Conservation (phyloP, 2,113 vertebrate species). For the Cyanoramphus novaezelandiae region DNA sequence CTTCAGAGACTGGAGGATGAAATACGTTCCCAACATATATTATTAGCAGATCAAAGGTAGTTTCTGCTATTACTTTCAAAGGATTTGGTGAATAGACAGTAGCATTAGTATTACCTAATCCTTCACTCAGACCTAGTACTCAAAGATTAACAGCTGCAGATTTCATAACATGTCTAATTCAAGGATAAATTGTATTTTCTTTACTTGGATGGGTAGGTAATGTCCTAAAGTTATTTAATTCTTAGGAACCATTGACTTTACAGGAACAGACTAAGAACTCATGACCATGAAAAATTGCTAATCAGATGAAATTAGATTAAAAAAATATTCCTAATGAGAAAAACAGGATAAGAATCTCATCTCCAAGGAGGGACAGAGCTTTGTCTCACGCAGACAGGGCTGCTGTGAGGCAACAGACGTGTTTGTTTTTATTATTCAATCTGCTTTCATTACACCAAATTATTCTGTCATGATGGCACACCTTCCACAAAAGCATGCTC, state of each 20-base stretch:
- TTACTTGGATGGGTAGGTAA: slow-evolving; percentile 7
- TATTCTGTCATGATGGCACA: not conserved
- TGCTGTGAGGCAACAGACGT: not conserved
- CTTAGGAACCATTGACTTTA: slow-evolving; percentile 14
- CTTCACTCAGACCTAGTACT: slow-evolving; percentile 17
- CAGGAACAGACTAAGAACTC: not conserved
- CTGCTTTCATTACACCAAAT: not conserved
- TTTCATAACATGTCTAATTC: slow-evolving; percentile 38
- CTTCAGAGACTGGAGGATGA: not conserved
- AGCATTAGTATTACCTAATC: slow-evolving; percentile 15
- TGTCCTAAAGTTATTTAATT: slow-evolving; percentile 19
- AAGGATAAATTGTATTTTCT: slow-evolving; percentile 32
- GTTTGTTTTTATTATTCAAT: not conserved
- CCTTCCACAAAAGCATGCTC: not conserved
- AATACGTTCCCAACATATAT: slow-evolving; percentile 10
- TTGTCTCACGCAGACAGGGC: not conserved
- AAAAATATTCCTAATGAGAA: not conserved
- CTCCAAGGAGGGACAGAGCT: not conserved
- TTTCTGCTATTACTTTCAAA: slow-evolving; percentile 49
- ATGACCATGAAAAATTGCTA: slow-evolving; percentile 19
- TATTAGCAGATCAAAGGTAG: slow-evolving; percentile 21
- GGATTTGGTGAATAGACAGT: slow-evolving; percentile 27
- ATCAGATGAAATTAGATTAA: not conserved
- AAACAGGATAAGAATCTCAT: not conserved
- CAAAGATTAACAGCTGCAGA: slow-evolving; percentile 44